phyloP scores from a whole-genome alignment of 2,113 vertebrate genomes.

The Muntiacus muntjak region DNA sequence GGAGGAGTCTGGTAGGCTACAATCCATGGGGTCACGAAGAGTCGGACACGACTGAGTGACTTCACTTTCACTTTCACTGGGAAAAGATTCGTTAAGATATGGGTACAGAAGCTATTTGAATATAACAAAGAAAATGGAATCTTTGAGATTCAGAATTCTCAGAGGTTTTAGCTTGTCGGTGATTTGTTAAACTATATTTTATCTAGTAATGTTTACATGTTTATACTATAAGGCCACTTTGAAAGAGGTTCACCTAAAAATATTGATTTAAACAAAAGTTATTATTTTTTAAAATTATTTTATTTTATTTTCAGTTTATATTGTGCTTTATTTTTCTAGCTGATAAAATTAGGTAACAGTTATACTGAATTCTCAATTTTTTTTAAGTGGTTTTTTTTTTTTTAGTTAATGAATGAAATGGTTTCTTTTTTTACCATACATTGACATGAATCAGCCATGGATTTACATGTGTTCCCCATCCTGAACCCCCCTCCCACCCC shows the following conservation, averaged over 20 bases:
- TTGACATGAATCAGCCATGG: too few relatives aligned
- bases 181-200: not conserved
- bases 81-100: not conserved
- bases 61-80: not conserved
- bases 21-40: too few relatives aligned
- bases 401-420: too few relatives aligned
- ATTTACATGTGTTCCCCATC: too few relatives aligned
- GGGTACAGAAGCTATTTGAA: not conserved
- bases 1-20: too few relatives aligned
- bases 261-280: not conserved
- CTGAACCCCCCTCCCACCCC: too few relatives aligned
- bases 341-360: conserved; percentile 9
- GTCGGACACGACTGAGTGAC: too few relatives aligned
- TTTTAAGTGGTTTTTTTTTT: too few relatives aligned
- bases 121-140: not conserved
- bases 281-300: too few relatives aligned
- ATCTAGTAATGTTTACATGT: not conserved
- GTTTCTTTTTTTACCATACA: too few relatives aligned
- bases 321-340: conserved; percentile 35
- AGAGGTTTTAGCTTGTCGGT: not conserved
- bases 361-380: conserved; percentile 46
- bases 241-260: not conserved
- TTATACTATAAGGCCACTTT: not conserved
- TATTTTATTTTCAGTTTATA: not conserved
- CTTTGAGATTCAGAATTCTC: not conserved